Conservation (phyloP, 2,113 vertebrate species). For the Pachypanchax playfairii region DNA sequence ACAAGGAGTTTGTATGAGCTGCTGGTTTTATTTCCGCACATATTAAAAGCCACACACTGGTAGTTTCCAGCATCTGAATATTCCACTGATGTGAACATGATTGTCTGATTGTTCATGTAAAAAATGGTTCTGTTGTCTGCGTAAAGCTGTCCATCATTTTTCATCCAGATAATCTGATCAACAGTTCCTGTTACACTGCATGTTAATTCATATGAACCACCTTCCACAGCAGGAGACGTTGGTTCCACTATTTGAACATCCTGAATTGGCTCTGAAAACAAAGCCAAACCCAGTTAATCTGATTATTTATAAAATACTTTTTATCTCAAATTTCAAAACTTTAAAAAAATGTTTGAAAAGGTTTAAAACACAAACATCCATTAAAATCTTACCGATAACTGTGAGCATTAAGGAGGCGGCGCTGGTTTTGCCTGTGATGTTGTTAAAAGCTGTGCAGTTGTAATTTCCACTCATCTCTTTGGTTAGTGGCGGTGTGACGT, state of each 20-base stretch:
- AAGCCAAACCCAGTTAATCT: too few species aligned
- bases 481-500: slow-evolving; percentile 28
- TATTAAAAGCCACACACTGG: slow-evolving; percentile 50
- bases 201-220: slow-evolving; percentile 5
- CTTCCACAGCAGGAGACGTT: too few species aligned
- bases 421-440: slow-evolving; percentile 46
- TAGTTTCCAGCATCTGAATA: slow-evolving; percentile 50
- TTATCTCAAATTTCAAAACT: too few species aligned
- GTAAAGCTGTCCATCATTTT: slow-evolving; percentile 17
- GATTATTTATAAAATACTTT: too few species aligned
- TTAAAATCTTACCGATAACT: slow-evolving; percentile 55
- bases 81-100: slow-evolving; percentile 49
- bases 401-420: slow-evolving; percentile 18
- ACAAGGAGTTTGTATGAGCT: slow-evolving; percentile 50
- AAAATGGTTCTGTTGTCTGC: slow-evolving; percentile 25
- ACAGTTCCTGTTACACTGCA: slow-evolving; percentile 52
- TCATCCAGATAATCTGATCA: slow-evolving; percentile 55
- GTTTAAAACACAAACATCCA: fast-evolving
- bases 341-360: not conserved
- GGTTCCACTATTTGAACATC: slow-evolving; percentile 7
- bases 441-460: slow-evolving; percentile 57
- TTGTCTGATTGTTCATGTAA: slow-evolving; percentile 30
- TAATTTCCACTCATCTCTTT: slow-evolving; percentile 33
- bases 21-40: slow-evolving; percentile 50
- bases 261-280: slow-evolving; percentile 45